A percentile compares a stretch with the other conserved stretches of the same genome.
phyloP scores from a whole-genome alignment of 2,888 invertebrate genomes.

The Ennomos fuscantarius region DNA sequence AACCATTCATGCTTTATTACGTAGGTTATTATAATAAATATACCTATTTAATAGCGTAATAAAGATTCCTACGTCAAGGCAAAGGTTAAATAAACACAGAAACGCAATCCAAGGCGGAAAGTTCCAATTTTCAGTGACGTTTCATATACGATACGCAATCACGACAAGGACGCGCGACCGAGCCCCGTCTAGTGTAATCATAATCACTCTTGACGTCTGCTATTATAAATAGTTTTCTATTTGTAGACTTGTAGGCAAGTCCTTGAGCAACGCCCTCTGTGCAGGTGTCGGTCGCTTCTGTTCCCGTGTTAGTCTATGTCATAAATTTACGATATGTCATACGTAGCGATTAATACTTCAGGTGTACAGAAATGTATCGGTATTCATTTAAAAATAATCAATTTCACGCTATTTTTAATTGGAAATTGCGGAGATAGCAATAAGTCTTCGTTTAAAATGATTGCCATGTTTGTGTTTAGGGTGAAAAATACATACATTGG shows the following conservation, averaged over 20 bases:
- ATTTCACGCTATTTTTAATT: not conserved
- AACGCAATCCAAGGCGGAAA: constrained; percentile 16
- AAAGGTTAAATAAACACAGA: constrained; percentile 15
- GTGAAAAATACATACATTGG: constrained; percentile 21
- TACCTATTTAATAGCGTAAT: not conserved
- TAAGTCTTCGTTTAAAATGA: not conserved
- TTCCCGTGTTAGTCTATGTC: constrained; percentile 20
- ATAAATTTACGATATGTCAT: constrained; percentile 11
- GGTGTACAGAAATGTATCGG: constrained; percentile 17
- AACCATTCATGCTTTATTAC: too few relatives aligned
- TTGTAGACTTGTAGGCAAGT: constrained; percentile 44
- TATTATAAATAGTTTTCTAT: constrained; percentile 57
- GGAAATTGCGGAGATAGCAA: not conserved
- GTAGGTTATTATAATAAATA: too few relatives aligned
- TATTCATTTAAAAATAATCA: constrained; percentile 20
- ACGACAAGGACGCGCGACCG: constrained; percentile 52
- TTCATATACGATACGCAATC: constrained; percentile 42
- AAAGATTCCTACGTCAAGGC: constrained; percentile 7
- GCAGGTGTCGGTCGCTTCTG: constrained; percentile 27
- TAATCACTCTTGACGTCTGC: constrained; percentile 50
- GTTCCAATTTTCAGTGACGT: constrained; percentile 39
- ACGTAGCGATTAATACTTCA: constrained; percentile 17
- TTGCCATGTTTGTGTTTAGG: constrained; percentile 8
- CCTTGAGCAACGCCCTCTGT: constrained; percentile 42
- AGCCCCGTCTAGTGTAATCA: constrained; percentile 44